Percentiles rank a stretch among this genome's conserved stretches.
Conservation (phyloP, 2,113 vertebrate species). For the Mus pahari region DNA sequence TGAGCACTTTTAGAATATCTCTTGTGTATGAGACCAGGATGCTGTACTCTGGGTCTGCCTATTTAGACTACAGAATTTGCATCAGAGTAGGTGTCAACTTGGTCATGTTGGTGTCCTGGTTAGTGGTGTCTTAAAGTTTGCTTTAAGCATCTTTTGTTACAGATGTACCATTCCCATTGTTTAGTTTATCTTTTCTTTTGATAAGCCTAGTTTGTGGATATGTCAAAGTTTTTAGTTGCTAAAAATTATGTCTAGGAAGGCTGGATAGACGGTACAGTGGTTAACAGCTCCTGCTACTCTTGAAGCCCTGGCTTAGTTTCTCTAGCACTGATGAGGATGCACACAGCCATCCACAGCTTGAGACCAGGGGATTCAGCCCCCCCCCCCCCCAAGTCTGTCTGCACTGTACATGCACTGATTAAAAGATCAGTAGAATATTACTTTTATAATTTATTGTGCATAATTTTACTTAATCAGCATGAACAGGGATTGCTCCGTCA, state of each 20-base stretch:
- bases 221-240: background rate
- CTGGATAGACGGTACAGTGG: background rate
- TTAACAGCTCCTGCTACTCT: background rate
- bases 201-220: background rate
- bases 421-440: background rate
- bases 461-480: background rate
- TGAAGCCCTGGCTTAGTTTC: background rate
- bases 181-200: background rate
- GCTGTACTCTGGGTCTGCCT: background rate
- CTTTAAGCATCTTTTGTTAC: background rate
- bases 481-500: background rate
- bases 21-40: background rate
- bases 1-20: background rate
- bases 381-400: no score
- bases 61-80: background rate
- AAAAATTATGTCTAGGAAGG: background rate
- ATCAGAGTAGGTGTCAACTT: background rate
- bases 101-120: background rate
- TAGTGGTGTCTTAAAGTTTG: background rate
- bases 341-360: background rate
- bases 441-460: background rate
- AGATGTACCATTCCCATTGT: background rate
- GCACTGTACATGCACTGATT: background rate
- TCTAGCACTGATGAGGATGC: background rate
- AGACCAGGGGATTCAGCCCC: background rate